Base-by-base conservation (phyloP, 1,140 invertebrate genomes). In the Berghia stephanieae region DNA sequence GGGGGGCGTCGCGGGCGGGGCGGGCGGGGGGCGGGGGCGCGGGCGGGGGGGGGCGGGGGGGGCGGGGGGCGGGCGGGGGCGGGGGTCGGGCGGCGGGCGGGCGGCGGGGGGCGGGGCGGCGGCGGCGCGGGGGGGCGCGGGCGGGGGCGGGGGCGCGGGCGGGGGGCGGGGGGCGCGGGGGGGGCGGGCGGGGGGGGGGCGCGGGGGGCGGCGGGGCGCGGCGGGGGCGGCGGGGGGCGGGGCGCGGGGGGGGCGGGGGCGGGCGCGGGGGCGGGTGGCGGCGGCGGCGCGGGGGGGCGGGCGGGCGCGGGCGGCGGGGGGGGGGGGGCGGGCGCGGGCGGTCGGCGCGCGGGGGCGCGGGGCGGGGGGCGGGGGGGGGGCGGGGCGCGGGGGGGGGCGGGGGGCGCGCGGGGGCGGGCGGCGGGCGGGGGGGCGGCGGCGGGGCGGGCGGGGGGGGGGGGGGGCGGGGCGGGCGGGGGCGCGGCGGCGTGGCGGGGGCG, bases 41-140 rank as follows among this genome's bases (percentile, higher is more conserved):
- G 38, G 42, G 70, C 16, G 46, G n/a, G 70, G 52, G 70, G n/a
- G 46, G 34, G 70, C 18, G 70, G 46, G 34, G 46, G 40, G 36
- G 70, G 46, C 42, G 16, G 44, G 34, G 34, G 46, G 70, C 18
- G 70, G 6, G 36, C 24, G 70, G 13, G n/a, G 36, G 27, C 6
- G 67, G 40, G 38, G 36, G 40, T 6, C 42, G 46, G 70, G 13
- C 5, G 36, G 34, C 34, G 6, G 70, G 52, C 13, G 34, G 46
- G 10, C 42, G 21, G 70, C 6, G 52, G 70, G 27, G 46, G 18
- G 44, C 66, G 73, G 73, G 40, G n/a, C 18, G 31, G 24, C 34
- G 46, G 10, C 24, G 31, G 36, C 42, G 36, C 42, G 34, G 46
- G 34, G 5, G 34, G 70, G 34, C n/a, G n/a, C 18, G 34, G 42